Percentiles rank a stretch among this genome's conserved stretches.
These are phyloP conservation scores for Origma solitaria DNA, from an alignment of 2,113 vertebrate species.

Conservation along the genomic window DNA sequence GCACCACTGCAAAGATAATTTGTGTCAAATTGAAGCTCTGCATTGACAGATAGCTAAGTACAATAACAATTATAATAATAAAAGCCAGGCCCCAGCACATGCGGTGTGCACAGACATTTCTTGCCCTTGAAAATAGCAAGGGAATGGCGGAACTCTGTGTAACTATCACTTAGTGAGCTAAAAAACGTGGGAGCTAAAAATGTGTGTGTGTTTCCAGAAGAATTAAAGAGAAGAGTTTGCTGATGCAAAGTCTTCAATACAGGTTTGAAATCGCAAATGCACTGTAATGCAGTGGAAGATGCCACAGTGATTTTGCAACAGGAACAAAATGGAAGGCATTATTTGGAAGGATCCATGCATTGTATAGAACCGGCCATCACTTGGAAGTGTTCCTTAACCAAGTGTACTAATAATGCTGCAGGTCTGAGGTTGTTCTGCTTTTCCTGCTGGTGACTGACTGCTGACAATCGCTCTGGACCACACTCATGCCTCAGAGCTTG, in stretches of 20 bases:
- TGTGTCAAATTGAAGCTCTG: slow-evolving; percentile 20
- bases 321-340: neutral
- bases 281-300: neutral
- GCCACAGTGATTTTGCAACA: neutral
- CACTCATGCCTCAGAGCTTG: neutral
- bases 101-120: neutral
- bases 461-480: neutral
- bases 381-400: neutral
- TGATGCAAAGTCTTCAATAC: neutral
- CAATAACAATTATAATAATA: slow-evolving; percentile 57
- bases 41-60: slow-evolving; percentile 42
- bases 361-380: neutral
- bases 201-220: neutral
- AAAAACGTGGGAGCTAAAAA: neutral
- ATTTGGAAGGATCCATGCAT: neutral
- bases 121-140: slow-evolving; percentile 46
- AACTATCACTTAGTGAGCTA: neutral
- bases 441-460: neutral
- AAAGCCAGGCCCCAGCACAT: slow-evolving; percentile 19
- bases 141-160: neutral
- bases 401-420: neutral
- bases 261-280: neutral
- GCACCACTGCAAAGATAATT: neutral
- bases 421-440: neutral
- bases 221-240: neutral